Base-by-base conservation (phyloP, 53 echinoderm and acorn worm species). In the Henricia sp. region DNA sequence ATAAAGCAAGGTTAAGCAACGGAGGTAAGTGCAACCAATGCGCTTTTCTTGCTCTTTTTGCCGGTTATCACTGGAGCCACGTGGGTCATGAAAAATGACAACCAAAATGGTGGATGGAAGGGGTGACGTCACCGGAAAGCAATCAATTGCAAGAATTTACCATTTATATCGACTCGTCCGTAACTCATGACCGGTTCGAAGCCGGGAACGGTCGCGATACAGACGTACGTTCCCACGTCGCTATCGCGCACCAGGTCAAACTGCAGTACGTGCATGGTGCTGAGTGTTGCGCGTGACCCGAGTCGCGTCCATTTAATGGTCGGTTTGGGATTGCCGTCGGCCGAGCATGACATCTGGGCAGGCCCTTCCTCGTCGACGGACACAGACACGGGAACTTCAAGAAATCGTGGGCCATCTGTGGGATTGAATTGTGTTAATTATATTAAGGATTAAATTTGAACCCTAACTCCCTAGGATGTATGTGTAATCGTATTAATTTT, bases 241-340 rank as follows among this genome's bases (percentile, higher is more conserved):
- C 88, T 91, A 37, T 88, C 86, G 50, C 82, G 56, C 9, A 95
- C 88, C 53, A 72, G 91, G 44, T 95, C 95, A 89, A 95, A 93
- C 87, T 95, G 95, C 33, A 95, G 89, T 14, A 70, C 82, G 36
- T 88, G 86, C 95, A 95, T 95, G 77, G 91, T 95, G 77, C 95
- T 95, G 0, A 95, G 86, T 20, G 93, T 95, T 23, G 91, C 95
- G 25, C 91, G 85, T 8, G 93, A 95, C 1, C 93, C 91, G 17
- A 91, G 66, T 8, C 95, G 88, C 20, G 95, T 93, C 95, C 95
- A 95, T 56, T 95, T 95, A 56, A 93, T 91, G 55, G 93, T 93
- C 6, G 95, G 88, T 29, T 86, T 51, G 50, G 95, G 95, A 82
- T 95, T 95, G 54, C 95, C 95, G 51, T 93, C 95, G 24, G 90